A percentile compares a stretch with the other conserved stretches of the same genome.
These are phyloP conservation scores for Stenolophus ochropezus DNA, from an alignment of 2,888 invertebrate genomes.

Conservation along the genomic window DNA sequence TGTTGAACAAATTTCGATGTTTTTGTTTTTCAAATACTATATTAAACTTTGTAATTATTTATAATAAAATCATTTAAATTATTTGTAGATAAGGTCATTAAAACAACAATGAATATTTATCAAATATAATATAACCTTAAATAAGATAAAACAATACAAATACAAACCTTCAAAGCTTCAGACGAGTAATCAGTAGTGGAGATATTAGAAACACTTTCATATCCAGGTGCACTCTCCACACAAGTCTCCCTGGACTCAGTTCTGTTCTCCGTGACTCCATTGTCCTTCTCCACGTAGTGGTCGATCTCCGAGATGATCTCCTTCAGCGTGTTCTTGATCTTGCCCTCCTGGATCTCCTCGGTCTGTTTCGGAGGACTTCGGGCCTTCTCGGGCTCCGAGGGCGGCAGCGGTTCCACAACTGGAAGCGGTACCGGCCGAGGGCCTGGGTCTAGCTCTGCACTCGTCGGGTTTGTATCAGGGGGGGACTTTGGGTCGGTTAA, in stretches of 20 bases:
- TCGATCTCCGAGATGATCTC: conserved; percentile 79
- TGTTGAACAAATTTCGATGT: too few relatives aligned
- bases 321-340: conserved; percentile 76
- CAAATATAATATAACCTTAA: too few relatives aligned
- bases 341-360: conserved; percentile 74
- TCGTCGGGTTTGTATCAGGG: conserved; percentile 56
- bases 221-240: conserved; percentile 62
- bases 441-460: conserved; percentile 52
- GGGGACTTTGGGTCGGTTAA: conserved; percentile 34
- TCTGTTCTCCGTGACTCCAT: conserved; percentile 65
- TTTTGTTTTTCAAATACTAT: too few relatives aligned
- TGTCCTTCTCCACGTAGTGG: conserved; percentile 75
- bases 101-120: too few relatives aligned
- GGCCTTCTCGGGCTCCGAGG: conserved; percentile 19
- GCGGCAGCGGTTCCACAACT: conserved; percentile 13
- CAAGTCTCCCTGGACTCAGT: conserved; percentile 44
- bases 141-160: too few relatives aligned
- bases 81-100: too few relatives aligned
- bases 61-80: too few relatives aligned
- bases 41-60: too few relatives aligned
- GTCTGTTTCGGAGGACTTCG: conserved; percentile 24
- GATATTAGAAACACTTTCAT: conserved; percentile 61
- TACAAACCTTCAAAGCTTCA: conserved; percentile 44
- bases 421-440: conserved; percentile 4
- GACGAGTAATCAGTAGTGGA: conserved; percentile 45